These are phyloP conservation scores for Drosophila sp. DNA, from an alignment of 1,140 invertebrate species.

Conservation along the genomic window DNA sequence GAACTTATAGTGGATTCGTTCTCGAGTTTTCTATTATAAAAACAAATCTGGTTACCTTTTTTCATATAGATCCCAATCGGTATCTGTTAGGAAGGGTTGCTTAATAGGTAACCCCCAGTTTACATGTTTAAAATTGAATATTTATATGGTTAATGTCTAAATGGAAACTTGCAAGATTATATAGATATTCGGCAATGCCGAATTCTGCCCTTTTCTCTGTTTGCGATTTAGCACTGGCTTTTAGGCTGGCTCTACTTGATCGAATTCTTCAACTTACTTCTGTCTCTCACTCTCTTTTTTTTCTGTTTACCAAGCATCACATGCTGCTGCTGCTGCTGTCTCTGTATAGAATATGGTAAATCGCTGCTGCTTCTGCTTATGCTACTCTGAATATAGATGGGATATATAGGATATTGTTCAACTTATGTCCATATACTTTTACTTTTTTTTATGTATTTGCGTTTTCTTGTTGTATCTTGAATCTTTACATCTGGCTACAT, in stretches of 20 bases:
- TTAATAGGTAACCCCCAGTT: too few species aligned
- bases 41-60: too few species aligned
- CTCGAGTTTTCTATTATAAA: too few species aligned
- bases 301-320: background rate
- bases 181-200: background rate
- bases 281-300: background rate
- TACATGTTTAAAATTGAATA: too few species aligned
- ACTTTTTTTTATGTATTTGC: conserved; percentile 7
- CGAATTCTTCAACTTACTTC: background rate
- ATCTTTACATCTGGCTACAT: conserved; percentile 74
- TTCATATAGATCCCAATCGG: too few species aligned
- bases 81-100: too few species aligned
- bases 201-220: background rate
- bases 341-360: background rate
- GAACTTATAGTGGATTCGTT: too few species aligned
- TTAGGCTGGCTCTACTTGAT: conserved; percentile 7
- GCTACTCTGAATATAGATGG: background rate
- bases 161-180: background rate
- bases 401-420: background rate
- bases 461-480: conserved; percentile 46
- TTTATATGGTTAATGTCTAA: background rate
- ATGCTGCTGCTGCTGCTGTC: background rate
- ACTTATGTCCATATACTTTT: conserved; percentile 2
- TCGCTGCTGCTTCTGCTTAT: background rate
- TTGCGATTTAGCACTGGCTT: background rate